Conservation (phyloP, 2,888 invertebrate genomes). For the Acholoe squamosa region DNA sequence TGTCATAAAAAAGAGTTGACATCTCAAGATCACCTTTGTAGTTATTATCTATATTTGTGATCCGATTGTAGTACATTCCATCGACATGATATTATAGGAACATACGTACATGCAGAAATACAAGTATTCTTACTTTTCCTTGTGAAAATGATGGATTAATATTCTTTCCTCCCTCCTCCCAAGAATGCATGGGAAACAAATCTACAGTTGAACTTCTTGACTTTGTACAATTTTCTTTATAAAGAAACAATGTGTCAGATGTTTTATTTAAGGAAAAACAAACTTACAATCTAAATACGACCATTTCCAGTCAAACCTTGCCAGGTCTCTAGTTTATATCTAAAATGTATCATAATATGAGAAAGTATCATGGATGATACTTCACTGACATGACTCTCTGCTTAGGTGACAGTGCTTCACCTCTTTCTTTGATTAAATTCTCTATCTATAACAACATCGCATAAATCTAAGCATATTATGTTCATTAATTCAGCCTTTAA, state of each 20-base stretch:
- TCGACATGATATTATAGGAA: neutral
- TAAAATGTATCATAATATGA: neutral
- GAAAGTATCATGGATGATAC: neutral
- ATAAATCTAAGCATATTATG: too few relatives aligned
- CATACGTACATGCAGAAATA: too few relatives aligned
- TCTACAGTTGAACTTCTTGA: too few relatives aligned
- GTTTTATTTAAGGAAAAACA: neutral
- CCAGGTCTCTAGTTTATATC: neutral
- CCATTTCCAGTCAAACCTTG: neutral
- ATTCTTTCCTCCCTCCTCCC: too few relatives aligned
- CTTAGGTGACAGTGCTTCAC: too few relatives aligned
- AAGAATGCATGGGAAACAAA: too few relatives aligned
- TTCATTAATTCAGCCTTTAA: too few relatives aligned
- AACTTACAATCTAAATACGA: neutral
- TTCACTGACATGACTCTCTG: neutral
- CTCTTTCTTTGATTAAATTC: too few relatives aligned
- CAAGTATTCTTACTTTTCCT: too few relatives aligned
- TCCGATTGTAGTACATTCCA: neutral
- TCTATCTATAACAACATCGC: too few relatives aligned
- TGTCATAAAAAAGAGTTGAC: too few relatives aligned
- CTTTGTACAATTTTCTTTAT: neutral
- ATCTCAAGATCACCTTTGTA: neutral
- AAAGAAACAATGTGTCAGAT: neutral
- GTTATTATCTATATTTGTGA: conserved; percentile 1
- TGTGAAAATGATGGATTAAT: too few relatives aligned